phyloP scores from a whole-genome alignment of 37 sponge, comb jelly and placozoan species.

The Bolinopsis microptera region DNA sequence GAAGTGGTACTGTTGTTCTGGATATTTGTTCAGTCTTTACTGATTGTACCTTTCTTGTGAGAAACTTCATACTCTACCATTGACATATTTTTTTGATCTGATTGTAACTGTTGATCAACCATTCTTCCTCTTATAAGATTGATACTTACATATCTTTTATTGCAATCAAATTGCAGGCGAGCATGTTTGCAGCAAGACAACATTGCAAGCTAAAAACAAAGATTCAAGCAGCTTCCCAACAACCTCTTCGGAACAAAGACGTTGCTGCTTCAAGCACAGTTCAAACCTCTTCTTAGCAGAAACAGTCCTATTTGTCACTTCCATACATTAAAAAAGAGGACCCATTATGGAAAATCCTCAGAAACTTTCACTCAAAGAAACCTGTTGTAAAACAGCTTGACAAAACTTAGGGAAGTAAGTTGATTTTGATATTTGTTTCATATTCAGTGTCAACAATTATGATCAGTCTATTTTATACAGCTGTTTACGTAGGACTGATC shows the following conservation, averaged over 20 bases:
- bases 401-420: background rate
- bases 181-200: constrained; percentile 64
- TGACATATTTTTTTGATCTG: no score
- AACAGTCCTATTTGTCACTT: background rate
- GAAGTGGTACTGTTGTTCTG: no score
- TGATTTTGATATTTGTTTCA: no score
- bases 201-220: constrained; percentile 27
- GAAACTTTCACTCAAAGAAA: background rate
- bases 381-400: background rate
- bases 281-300: constrained; percentile 59
- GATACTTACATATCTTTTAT: no score
- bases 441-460: no score
- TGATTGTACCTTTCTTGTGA: background rate
- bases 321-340: constrained; percentile 21
- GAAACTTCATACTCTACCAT: background rate
- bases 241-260: constrained; percentile 6
- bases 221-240: background rate
- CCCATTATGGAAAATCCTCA: constrained; percentile 17
- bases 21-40: no score
- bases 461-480: no score
- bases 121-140: no score
- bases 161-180: constrained; percentile 10
- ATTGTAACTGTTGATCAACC: no score
- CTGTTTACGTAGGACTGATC: no score
- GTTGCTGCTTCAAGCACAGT: constrained; percentile 54